phyloP scores from a whole-genome alignment of 2,888 invertebrate species.

The Balanococcus diminutus region DNA sequence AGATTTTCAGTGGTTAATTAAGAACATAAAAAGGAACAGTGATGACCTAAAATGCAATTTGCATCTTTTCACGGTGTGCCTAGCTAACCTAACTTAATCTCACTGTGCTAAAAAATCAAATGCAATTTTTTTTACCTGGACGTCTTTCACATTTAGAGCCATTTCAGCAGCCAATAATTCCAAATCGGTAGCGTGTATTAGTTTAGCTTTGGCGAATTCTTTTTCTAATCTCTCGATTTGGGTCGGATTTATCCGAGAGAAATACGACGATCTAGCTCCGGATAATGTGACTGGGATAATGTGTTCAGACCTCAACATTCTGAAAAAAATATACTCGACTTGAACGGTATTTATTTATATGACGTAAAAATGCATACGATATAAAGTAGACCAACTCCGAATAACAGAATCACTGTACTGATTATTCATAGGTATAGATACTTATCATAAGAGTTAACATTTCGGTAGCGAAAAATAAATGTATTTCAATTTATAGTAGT shows the following conservation, averaged over 20 bases:
- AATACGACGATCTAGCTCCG: not conserved
- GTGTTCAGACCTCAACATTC: not conserved
- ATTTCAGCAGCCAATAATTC: slow-evolving; percentile 63
- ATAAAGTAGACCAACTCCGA: not conserved
- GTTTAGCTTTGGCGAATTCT: slow-evolving; percentile 62
- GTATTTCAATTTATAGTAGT: not conserved
- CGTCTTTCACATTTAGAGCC: slow-evolving; percentile 61
- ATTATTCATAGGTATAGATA: too few species aligned
- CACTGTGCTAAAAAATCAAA: too few species aligned
- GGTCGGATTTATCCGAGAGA: not conserved
- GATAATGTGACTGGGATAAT: not conserved
- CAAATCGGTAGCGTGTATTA: slow-evolving; percentile 63
- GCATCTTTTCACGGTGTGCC: too few species aligned
- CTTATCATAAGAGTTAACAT: not conserved
- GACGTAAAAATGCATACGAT: not conserved
- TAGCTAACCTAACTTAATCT: too few species aligned
- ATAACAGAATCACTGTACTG: too few species aligned
- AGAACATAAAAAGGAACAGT: too few species aligned
- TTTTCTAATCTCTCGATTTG: slow-evolving; percentile 60
- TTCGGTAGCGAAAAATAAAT: not conserved
- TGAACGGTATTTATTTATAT: not conserved
- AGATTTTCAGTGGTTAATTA: too few species aligned
- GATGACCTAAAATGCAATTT: too few species aligned
- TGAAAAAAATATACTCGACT: not conserved
- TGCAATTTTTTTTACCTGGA: slow-evolving; percentile 61